Evolutionary conservation across 2,888 invertebrate species (phyloP).

Genomic region (Rhagonycha lutea): DNA sequence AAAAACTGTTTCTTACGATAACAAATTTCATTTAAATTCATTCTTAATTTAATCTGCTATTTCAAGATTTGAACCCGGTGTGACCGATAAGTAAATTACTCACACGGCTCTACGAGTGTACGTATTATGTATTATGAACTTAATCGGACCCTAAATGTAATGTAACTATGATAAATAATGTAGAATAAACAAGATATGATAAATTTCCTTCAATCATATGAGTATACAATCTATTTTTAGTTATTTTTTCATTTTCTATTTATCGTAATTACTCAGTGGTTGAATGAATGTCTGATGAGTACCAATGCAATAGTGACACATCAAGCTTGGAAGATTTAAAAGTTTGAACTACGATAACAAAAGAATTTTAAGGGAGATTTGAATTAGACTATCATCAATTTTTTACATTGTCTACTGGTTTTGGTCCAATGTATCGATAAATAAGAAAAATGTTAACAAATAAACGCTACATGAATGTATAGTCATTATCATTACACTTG

Average conservation of each 20-base stretch:
- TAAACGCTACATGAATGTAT: conserved; percentile 5
- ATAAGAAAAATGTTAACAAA: conserved; percentile 7
- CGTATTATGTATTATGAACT: neutral
- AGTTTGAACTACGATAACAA: neutral
- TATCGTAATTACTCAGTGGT: neutral
- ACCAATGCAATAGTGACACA: neutral
- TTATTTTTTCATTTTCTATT: neutral
- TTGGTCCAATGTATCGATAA: neutral
- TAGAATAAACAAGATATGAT: neutral
- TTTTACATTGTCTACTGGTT: neutral
- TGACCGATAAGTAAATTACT: neutral
- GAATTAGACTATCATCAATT: neutral
- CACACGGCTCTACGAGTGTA: neutral
- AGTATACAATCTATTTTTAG: neutral
- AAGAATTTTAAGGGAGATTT: neutral
- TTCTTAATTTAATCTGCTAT: neutral
- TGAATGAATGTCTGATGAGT: neutral
- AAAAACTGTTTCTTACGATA: neutral
- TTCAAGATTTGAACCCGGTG: neutral
- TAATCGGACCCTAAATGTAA: neutral
- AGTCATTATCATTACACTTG: conserved; percentile 13
- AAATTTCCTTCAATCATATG: neutral
- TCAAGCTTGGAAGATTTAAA: neutral
- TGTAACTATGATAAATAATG: neutral
- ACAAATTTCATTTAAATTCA: neutral